Evolutionary conservation across 1,140 invertebrate genomes (phyloP).

Genomic region (Ceratosolen fusciceps): DNA sequence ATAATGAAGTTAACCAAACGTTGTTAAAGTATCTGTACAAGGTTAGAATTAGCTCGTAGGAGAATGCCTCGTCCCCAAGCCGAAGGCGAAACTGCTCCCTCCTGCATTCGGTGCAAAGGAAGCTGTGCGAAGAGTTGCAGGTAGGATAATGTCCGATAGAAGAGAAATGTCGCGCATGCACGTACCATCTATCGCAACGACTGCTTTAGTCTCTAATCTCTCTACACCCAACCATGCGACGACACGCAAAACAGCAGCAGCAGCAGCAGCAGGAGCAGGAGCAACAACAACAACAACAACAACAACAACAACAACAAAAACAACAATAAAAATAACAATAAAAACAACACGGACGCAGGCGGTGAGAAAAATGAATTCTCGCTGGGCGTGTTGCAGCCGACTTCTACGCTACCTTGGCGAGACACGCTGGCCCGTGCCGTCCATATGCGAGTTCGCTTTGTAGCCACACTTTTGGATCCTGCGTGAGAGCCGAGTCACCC

Average conservation of each 20-base stretch:
- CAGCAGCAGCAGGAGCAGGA: too few species aligned
- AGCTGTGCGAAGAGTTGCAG: background rate
- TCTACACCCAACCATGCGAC: constrained; percentile 67
- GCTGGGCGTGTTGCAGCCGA: constrained; percentile 55
- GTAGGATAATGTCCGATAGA: background rate
- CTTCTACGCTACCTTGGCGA: constrained; percentile 77
- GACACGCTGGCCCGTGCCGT: constrained; percentile 75
- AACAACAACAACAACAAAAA: too few species aligned
- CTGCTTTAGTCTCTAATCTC: constrained; percentile 59
- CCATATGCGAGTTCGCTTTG: constrained; percentile 83
- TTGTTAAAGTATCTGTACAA: background rate
- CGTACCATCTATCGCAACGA: constrained; percentile 44
- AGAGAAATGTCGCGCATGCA: background rate
- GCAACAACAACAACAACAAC: too few species aligned
- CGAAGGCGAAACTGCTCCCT: too few species aligned
- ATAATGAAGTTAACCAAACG: background rate
- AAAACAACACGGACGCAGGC: constrained; percentile 64
- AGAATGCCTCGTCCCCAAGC: too few species aligned
- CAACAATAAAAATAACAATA: too few species aligned
- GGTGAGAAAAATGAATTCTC: constrained; percentile 35
- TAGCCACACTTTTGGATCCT: constrained; percentile 95
- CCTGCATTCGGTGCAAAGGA: too few species aligned
- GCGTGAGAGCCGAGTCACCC: constrained; percentile 91
- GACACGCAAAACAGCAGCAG: constrained; percentile 66
- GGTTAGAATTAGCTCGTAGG: background rate